Evolutionary conservation across 1,140 invertebrate species (phyloP).

Genomic region (Arion vulgaris): DNA sequence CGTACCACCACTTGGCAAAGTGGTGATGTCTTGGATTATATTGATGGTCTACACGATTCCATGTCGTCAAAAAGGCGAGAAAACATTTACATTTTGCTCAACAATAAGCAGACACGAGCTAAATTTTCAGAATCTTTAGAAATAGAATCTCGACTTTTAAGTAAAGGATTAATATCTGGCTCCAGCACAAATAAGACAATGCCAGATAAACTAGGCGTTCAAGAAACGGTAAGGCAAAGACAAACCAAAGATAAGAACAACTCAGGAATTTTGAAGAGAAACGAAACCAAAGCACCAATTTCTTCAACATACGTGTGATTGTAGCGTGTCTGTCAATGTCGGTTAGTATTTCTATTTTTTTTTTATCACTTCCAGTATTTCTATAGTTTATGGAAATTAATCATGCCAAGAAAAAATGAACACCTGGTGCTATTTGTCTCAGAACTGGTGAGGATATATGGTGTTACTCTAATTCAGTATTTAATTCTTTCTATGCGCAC

Average conservation of each 20-base stretch:
- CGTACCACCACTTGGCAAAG: conserved; percentile 19
- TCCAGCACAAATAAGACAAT: neutral
- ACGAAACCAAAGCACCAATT: conserved; percentile 18
- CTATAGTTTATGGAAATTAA: too few species aligned
- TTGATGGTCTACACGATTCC: conserved; percentile 43
- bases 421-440: too few species aligned
- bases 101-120: conserved; percentile 41
- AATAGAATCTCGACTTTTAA: conserved; percentile 41
- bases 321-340: too few species aligned
- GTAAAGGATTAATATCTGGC: conserved; percentile 32
- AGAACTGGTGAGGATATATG: too few species aligned
- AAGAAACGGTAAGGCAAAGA: neutral
- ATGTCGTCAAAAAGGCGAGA: conserved; percentile 37
- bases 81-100: conserved; percentile 41
- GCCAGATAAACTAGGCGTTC: neutral
- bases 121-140: conserved; percentile 47
- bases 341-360: too few species aligned
- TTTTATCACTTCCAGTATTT: too few species aligned
- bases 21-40: conserved; percentile 41
- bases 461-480: too few species aligned
- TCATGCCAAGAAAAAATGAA: too few species aligned
- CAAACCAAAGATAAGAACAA: neutral
- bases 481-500: too few species aligned
- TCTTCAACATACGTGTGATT: conserved; percentile 36
- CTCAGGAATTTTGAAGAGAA: neutral